phyloP scores from a whole-genome alignment of 2,888 invertebrate genomes.

The Dryadula phaetusa region DNA sequence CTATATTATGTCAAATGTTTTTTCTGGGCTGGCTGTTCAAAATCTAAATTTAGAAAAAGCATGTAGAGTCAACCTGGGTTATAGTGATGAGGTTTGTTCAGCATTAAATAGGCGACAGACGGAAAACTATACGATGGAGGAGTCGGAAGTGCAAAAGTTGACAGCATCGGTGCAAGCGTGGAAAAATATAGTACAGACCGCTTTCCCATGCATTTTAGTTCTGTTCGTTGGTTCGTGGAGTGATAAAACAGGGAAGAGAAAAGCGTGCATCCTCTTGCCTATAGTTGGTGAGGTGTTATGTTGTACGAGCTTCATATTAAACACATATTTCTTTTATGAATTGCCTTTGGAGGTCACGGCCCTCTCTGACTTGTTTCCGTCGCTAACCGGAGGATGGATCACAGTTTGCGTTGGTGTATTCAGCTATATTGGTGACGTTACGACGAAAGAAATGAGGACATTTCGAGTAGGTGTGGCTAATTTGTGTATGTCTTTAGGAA shows the following conservation, averaged over 20 bases:
- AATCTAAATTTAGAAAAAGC: conserved; percentile 94
- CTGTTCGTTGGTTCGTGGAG: conserved; percentile 87
- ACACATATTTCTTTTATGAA: conserved; percentile 85
- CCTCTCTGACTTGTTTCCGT: conserved; percentile 82
- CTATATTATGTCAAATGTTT: conserved; percentile 87
- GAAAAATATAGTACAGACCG: conserved; percentile 84
- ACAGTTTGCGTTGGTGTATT: conserved; percentile 85
- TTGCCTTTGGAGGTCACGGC: conserved; percentile 84
- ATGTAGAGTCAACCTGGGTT: conserved; percentile 91
- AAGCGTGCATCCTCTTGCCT: conserved; percentile 84
- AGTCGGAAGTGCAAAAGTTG: conserved; percentile 85
- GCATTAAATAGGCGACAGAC: conserved; percentile 90
- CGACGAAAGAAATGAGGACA: conserved; percentile 85
- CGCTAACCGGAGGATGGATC: conserved; percentile 84
- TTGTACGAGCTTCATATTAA: conserved; percentile 79
- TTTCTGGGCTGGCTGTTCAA: conserved; percentile 91
- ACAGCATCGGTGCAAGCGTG: conserved; percentile 84
- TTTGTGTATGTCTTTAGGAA: conserved; percentile 85
- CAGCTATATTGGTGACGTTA: conserved; percentile 86
- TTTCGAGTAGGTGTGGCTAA: conserved; percentile 86
- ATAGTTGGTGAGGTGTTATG: conserved; percentile 83
- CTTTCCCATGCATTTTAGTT: conserved; percentile 83
- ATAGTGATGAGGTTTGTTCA: conserved; percentile 89
- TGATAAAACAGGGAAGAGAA: conserved; percentile 83
- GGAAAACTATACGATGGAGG: conserved; percentile 87